Percentiles rank a stretch among this genome's conserved stretches.
phyloP scores from a whole-genome alignment of 2,888 invertebrate species.

The Eupeodes latifasciatus region DNA sequence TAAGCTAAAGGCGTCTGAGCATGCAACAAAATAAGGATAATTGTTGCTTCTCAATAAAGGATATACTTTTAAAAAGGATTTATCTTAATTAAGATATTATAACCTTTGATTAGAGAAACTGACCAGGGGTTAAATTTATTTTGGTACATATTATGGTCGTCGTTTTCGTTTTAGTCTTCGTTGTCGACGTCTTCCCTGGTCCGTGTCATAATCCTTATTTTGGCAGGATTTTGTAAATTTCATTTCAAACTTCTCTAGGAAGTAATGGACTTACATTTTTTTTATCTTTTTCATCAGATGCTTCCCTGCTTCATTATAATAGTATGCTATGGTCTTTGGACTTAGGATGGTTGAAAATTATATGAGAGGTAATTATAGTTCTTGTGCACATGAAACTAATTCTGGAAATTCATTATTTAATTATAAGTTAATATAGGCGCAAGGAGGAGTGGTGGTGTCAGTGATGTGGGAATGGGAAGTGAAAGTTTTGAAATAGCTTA shows the following conservation, averaged over 20 bases:
- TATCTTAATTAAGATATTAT: slow-evolving; percentile 3
- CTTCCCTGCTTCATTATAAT: background rate
- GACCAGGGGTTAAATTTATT: slow-evolving; percentile 11
- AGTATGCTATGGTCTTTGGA: background rate
- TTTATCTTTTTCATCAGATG: background rate
- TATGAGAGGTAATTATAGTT: background rate
- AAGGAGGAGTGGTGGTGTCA: background rate
- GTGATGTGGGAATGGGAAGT: too few species aligned
- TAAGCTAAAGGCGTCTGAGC: slow-evolving; percentile 5
- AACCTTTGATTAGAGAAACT: slow-evolving; percentile 29
- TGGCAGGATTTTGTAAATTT: slow-evolving; percentile 49
- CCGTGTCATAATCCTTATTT: slow-evolving; percentile 11
- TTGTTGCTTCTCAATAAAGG: slow-evolving; percentile 36
- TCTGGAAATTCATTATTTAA: background rate
- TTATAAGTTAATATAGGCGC: background rate
- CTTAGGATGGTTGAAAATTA: background rate
- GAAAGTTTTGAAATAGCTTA: background rate
- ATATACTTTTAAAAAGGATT: background rate
- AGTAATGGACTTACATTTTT: background rate
- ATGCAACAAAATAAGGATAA: slow-evolving; percentile 18
- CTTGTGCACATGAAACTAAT: background rate
- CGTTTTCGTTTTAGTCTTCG: too few species aligned
- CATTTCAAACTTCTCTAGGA: slow-evolving; percentile 13
- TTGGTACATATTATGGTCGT: slow-evolving; percentile 21
- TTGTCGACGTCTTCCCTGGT: background rate